Evolutionary conservation across 2,797 vertebrate species (phyloP).

Genomic region (Rhincodon typus): DNA sequence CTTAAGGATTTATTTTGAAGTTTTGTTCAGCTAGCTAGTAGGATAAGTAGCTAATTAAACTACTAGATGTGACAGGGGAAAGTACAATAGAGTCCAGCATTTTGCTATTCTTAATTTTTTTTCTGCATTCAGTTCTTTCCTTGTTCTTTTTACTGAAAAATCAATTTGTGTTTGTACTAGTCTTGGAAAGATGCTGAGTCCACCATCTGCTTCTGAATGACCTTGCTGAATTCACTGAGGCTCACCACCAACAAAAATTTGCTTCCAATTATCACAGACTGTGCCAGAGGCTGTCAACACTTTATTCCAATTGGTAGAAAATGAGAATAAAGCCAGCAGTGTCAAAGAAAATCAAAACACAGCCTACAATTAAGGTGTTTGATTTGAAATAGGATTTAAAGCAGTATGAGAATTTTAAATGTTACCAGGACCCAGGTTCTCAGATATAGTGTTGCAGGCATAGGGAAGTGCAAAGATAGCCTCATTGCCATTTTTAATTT

Average conservation of each 20-base stretch:
- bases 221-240: not conserved
- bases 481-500: too few species aligned
- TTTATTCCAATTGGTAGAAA: not conserved
- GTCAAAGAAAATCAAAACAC: too few species aligned
- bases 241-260: not conserved
- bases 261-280: not conserved
- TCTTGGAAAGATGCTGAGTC: not conserved
- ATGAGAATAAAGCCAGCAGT: too few species aligned
- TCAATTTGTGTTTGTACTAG: not conserved
- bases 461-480: too few species aligned
- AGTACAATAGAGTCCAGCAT: not conserved
- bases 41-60: not conserved
- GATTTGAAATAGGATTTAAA: too few species aligned
- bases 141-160: not conserved
- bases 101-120: not conserved
- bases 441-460: too few species aligned
- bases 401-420: too few species aligned
- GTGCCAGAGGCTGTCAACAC: not conserved
- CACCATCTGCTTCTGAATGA: not conserved
- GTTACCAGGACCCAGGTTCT: too few species aligned
- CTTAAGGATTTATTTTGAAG: not conserved
- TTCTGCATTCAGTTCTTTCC: not conserved
- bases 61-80: not conserved
- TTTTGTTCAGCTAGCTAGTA: not conserved
- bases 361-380: too few species aligned